Evolutionary conservation across 2,797 vertebrate species (phyloP), one percentile per base, ranked within the genome.

Genomic region (Percopsis omiscomaycus): DNA sequence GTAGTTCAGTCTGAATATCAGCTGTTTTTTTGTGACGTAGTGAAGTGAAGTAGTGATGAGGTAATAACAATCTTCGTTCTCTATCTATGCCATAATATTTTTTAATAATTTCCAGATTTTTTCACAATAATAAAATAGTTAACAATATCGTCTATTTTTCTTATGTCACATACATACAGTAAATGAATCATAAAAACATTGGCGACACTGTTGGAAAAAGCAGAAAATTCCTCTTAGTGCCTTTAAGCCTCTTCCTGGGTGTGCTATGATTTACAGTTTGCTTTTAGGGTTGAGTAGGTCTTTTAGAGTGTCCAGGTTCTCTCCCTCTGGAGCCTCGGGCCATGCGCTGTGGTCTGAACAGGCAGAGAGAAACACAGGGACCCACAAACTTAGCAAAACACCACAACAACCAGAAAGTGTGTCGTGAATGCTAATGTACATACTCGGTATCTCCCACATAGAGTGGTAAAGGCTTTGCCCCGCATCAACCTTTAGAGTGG

Each of bases 261-360:
- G 15, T 30, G 16, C 32, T 3, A 2, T 37, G 0, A 14, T 54
- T 86, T 69, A 93, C 27, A 91, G 88, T 84, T 93, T 93, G 74
- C 90, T 91, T 79, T 89, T 59, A 6, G 83, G 71, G 1, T 84
- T 62, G 32, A 94, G 62, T 5, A 96, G 79, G 5, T 92, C 81
- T 67, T 61, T 90, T 73, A 94, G 55, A 58, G 91, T 81, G 3
- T 87, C 79, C 46, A 91, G 60, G 74, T 95, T 93, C 74, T 94
- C 94, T 30, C 95, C 94, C 22, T 93, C 89, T 63, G 89, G 88
- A 71, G 92, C 91, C 0, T 86, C 59, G 0, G 94, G 94, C 96
- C 97, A 98, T 27, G 92, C 92, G 59, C 85, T 79, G 77, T 98
- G 96, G 82, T 96, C 97, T 98, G 81, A n/a, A 46, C 15, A 15